Evolutionary conservation across 2,888 invertebrate genomes (phyloP).

Genomic region (Nymphalis c-album): DNA sequence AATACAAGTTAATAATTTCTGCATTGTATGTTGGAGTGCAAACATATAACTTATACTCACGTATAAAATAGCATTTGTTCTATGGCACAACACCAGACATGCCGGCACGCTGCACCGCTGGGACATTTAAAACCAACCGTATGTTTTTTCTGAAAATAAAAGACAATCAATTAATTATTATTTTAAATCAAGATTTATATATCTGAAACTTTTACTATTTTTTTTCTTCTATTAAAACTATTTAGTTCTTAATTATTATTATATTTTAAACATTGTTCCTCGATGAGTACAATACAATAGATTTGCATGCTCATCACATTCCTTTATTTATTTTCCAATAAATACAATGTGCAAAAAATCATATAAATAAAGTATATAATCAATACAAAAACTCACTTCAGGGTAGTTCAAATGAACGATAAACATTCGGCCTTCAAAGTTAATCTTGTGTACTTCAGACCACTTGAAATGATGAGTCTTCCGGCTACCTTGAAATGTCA

Average conservation of each 20-base stretch:
- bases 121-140: slow-evolving; percentile 98
- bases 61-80: slow-evolving; percentile 99
- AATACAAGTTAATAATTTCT: too few relatives aligned
- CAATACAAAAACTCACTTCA: slow-evolving; percentile 84
- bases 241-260: too few relatives aligned
- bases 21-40: too few relatives aligned
- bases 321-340: too few relatives aligned
- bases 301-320: too few relatives aligned
- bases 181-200: background rate
- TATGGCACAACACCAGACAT: slow-evolving; percentile 98
- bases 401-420: slow-evolving; percentile 96
- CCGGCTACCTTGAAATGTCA: slow-evolving; percentile 95
- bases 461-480: slow-evolving; percentile 98
- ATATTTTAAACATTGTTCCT: too few relatives aligned
- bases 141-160: slow-evolving; percentile 88
- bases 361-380: too few relatives aligned
- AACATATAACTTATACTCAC: slow-evolving; percentile 80
- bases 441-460: slow-evolving; percentile 97
- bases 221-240: too few relatives aligned
- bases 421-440: slow-evolving; percentile 99
- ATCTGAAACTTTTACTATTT: background rate
- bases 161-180: background rate
- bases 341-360: too few relatives aligned
- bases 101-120: slow-evolving; percentile 94
- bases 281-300: too few relatives aligned